Conservation (phyloP, 2,888 invertebrate genomes). For the Synergus umbraculus region DNA sequence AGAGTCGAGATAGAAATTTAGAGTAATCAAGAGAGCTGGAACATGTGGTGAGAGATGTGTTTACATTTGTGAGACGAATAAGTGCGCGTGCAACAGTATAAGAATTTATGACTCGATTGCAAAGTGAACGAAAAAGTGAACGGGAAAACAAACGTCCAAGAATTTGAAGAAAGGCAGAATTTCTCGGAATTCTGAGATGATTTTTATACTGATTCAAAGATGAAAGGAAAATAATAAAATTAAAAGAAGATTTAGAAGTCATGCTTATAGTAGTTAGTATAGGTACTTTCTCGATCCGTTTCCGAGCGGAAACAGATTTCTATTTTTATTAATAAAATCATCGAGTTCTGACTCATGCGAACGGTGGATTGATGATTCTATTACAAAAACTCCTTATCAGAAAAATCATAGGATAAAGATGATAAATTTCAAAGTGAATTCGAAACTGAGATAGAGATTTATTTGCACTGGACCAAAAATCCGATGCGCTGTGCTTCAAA, state of each 20-base stretch:
- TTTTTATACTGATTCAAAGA: neutral
- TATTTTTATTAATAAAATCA: neutral
- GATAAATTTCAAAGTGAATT: slow-evolving; percentile 19
- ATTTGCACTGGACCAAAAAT: slow-evolving; percentile 15
- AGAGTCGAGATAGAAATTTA: neutral
- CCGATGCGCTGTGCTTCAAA: slow-evolving; percentile 6
- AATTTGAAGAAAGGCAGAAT: neutral
- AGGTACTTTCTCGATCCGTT: neutral
- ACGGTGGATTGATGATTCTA: too few relatives aligned
- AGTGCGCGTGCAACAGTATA: neutral
- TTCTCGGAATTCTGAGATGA: neutral
- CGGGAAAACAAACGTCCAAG: neutral
- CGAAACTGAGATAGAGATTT: slow-evolving; percentile 19
- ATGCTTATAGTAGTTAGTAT: neutral
- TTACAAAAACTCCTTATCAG: too few relatives aligned
- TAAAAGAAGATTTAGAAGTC: neutral
- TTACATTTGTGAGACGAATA: neutral
- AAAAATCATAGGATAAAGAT: neutral
- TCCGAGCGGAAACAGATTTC: neutral
- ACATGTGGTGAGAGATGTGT: neutral
- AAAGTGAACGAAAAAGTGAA: neutral
- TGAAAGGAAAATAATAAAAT: neutral
- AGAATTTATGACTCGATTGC: neutral
- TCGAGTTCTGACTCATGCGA: neutral
- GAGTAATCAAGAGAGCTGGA: neutral